Evolutionary conservation across 2,797 vertebrate genomes (phyloP).

Genomic region (Botia kubotai): DNA sequence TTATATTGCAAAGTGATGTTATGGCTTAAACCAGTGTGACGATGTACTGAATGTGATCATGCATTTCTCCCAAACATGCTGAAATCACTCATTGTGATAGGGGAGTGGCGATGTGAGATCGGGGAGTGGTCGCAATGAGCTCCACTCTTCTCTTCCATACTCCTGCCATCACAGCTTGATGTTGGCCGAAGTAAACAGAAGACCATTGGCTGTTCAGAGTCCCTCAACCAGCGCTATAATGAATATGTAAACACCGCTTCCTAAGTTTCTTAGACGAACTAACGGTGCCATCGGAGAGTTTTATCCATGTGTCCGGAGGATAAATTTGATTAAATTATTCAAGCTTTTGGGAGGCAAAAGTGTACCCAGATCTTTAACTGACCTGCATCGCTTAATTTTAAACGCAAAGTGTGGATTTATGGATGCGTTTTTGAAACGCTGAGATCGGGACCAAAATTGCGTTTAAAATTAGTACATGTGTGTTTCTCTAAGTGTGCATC

Average conservation of each 20-base stretch:
- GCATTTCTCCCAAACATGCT: neutral
- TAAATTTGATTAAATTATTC: neutral
- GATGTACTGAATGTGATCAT: neutral
- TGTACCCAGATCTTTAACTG: constrained; percentile 8
- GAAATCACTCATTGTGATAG: constrained; percentile 15
- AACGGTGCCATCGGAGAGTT: constrained; percentile 34
- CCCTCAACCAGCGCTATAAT: constrained; percentile 42
- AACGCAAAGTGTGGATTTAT: constrained; percentile 51
- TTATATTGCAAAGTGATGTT: neutral
- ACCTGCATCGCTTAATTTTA: constrained; percentile 8
- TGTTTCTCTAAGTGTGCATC: constrained; percentile 49
- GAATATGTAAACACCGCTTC: constrained; percentile 47
- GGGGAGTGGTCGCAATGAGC: constrained; percentile 80
- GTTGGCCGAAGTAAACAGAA: constrained; percentile 57
- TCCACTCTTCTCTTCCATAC: constrained; percentile 77
- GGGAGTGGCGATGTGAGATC: constrained; percentile 76
- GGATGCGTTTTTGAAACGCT: constrained; percentile 29
- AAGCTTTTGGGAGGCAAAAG: constrained; percentile 4
- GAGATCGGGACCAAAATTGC: constrained; percentile 4
- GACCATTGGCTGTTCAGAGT: constrained; percentile 42
- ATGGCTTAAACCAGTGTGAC: neutral
- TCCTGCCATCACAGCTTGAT: constrained; percentile 62
- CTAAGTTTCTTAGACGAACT: constrained; percentile 39
- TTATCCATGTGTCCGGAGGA: constrained; percentile 25
- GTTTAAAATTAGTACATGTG: constrained; percentile 37